Conservation (phyloP, 35 echinoderm and acorn worm species). For the Ophioderma brevispina region DNA sequence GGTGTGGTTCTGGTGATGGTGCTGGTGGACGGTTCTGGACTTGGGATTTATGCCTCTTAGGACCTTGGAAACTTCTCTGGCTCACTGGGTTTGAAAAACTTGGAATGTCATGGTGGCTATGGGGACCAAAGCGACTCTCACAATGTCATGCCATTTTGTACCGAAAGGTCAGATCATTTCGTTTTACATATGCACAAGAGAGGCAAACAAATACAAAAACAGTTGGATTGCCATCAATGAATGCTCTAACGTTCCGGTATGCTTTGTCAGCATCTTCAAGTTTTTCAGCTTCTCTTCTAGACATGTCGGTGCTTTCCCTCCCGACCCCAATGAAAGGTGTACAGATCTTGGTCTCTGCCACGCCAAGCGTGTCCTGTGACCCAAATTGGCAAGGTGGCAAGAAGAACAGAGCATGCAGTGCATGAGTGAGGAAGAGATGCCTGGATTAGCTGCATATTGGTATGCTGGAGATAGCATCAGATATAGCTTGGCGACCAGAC, state of each 20-base stretch:
- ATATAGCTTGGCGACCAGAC: conserved; percentile 97
- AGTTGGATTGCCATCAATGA: conserved; percentile 85
- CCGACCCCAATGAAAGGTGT: conserved; percentile 93
- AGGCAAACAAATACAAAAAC: conserved; percentile 95
- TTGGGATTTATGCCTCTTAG: too few species aligned
- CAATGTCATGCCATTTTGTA: conserved; percentile 77
- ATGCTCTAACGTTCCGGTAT: conserved; percentile 51
- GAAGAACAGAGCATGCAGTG: conserved; percentile 95
- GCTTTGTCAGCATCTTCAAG: conserved; percentile 35
- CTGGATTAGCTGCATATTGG: conserved; percentile 92
- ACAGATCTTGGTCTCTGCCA: conserved; percentile 95
- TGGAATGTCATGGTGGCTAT: conserved; percentile 88
- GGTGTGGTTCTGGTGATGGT: too few species aligned
- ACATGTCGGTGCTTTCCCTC: conserved; percentile 85
- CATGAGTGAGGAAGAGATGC: conserved; percentile 92
- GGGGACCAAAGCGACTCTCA: conserved; percentile 91
- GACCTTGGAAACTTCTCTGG: conserved; percentile 9
- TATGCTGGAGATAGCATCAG: conserved; percentile 96
- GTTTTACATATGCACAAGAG: conserved; percentile 79
- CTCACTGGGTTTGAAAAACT: conserved; percentile 80
- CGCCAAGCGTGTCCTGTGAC: conserved; percentile 95
- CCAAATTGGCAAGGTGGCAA: conserved; percentile 90
- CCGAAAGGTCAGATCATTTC: conserved; percentile 90
- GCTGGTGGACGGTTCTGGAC: too few species aligned
- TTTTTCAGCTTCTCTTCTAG: conserved; percentile 47